Base-by-base conservation (phyloP, 2,113 vertebrate genomes). In the Perca fluviatilis region DNA sequence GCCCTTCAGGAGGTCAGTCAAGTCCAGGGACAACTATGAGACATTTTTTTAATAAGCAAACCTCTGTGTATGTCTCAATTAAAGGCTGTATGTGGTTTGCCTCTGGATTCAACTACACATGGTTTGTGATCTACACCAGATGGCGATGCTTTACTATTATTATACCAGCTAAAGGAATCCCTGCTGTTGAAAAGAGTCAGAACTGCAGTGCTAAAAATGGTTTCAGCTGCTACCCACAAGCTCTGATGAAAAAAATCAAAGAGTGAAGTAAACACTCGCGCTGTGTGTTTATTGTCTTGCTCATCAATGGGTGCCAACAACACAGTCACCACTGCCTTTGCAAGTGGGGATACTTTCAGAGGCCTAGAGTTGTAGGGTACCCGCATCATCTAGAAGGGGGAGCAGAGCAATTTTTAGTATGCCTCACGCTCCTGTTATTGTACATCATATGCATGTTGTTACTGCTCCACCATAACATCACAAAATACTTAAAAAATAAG, bases 81-180 rank as follows among this genome's bases (percentile, higher is more conserved):
- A 56, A 16, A 79, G 47, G 2, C 1, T 14, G 16, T 19, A 0
- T n/a, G 54, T 3, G 23, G 46, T 40, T 85, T 77, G 69, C 80
- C n/a, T 64, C 68, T 79, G 86, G 50, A 83, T 77, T 74, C 13
- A 62, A 3, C 49, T 7, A 33, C 57, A 27, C 71, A n/a, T 66
- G 57, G 33, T 30, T 40, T 16, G 65, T 40, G 63, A 85, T 74
- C 49, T 67, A 86, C 85, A 78, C 56, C 90, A 91, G 85, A 86
- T 90, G 88, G 88, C 81, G 83, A 46, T 68, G 57, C 83, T 82
- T 85, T 51, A 81, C 77, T 88, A 30, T 83, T 84, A 75, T 30
- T 77, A 76, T 15, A 43, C 43, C 25, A 62, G 40, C 70, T 56
- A 27, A 61, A 82, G 33, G 54, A 36, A 51, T 66, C 57, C 50